These are phyloP conservation scores for Epicampocera succincta DNA, from an alignment of 2,888 invertebrate genomes.

Conservation along the genomic window DNA sequence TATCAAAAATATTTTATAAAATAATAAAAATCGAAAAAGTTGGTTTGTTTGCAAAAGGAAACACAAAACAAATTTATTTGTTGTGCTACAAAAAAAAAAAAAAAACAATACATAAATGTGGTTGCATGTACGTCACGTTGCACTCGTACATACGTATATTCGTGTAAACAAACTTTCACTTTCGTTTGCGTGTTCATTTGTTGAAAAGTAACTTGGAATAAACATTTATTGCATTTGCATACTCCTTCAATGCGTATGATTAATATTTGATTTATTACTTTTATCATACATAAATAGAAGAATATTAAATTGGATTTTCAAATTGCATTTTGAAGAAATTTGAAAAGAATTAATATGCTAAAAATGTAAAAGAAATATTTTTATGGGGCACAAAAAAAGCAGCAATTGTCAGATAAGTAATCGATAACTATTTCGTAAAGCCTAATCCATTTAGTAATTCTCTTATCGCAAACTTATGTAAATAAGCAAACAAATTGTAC, in stretches of 20 bases:
- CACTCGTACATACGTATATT: background rate
- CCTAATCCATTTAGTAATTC: too few species aligned
- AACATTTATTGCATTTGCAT: background rate
- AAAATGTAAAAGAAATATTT: too few species aligned
- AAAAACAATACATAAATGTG: background rate
- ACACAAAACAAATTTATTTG: background rate
- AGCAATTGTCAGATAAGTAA: too few species aligned
- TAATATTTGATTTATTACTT: background rate
- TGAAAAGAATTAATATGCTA: too few species aligned
- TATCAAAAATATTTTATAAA: conserved; percentile 39
- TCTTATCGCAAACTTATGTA: too few species aligned
- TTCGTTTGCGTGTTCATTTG: background rate
- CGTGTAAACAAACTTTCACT: too few species aligned
- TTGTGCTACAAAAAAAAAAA: background rate
- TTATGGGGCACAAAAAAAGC: too few species aligned
- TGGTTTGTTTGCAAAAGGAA: background rate
- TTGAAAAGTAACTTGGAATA: background rate
- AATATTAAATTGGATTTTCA: background rate
- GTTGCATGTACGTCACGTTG: background rate
- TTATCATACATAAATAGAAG: background rate
- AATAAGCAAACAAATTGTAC: too few species aligned
- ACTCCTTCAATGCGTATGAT: background rate
- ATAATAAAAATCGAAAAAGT: conserved; percentile 13
- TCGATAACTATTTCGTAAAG: too few species aligned
- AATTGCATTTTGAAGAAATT: background rate